Base-by-base conservation (phyloP, 2,113 vertebrate species). In the Geococcyx californianus region DNA sequence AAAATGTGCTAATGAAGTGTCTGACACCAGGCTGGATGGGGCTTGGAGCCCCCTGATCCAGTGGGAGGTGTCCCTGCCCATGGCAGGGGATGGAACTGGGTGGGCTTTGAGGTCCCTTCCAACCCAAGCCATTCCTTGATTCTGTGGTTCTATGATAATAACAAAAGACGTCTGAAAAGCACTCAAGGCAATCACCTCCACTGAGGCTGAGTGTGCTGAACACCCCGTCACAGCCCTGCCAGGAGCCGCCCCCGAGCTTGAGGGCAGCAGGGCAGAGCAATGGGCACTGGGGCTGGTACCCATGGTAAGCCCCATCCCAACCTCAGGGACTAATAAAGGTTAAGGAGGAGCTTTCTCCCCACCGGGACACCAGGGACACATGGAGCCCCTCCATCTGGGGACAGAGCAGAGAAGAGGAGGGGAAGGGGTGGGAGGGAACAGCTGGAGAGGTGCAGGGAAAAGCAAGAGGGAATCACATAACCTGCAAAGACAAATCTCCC, bases 181-280 rank as follows among this genome's bases (percentile, higher is more conserved):
- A 4, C 52, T 28, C 0, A 0, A 90, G 42, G 47, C 0, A 0
- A 4, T 33, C 55, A 24, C 31, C 6, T 7, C n/a, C 3, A 1
- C 31, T 3, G 33, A 1, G 7, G n/a, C 45, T 5, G 74, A 59
- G 33, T 1, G 6, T 33, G 68, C 31, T 3, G 6, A 76, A 13
- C 59, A 19, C 40, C 44, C 49, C 49, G 29, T 28, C 16, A 6
- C 0, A 2, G 33, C 3, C 31, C 63, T 72, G 33, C 58, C 31
- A 23, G 58, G 47, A 47, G 67, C 62, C 16, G 45, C 45, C 64
- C 52, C 42, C 7, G 52, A 33, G 52, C 58, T 69, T 11, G 2
- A 56, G 58, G 68, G 38, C 73, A 67, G 66, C 42, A 42, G 58
- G 45, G 38, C 47, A 78, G 24, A 85, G 70, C 3, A 0, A 11